These are phyloP conservation scores for Elgaria multicarinata DNA, from an alignment of 2,113 vertebrate genomes.

Conservation along the genomic window DNA sequence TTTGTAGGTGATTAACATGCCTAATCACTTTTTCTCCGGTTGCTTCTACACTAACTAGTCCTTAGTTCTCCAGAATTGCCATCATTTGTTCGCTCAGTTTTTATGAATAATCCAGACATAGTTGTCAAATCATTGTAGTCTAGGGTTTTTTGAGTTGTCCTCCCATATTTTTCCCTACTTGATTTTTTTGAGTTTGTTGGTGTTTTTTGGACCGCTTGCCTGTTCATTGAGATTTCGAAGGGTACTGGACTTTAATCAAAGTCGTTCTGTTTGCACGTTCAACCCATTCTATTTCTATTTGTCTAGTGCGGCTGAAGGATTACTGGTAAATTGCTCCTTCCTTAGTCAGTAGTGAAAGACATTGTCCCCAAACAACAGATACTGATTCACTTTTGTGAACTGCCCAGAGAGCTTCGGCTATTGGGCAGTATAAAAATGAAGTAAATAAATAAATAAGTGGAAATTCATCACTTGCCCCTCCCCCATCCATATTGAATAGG, in stretches of 20 bases:
- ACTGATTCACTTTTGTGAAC: too few relatives aligned
- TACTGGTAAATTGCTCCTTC: background rate
- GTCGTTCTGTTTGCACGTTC: background rate
- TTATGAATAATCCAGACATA: background rate
- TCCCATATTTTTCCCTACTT: background rate
- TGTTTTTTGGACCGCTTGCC: too few relatives aligned
- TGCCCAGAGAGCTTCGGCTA: too few relatives aligned
- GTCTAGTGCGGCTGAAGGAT: background rate
- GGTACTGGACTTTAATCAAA: too few relatives aligned
- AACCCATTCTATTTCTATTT: background rate
- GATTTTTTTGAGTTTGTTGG: background rate
- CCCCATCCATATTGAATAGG: background rate
- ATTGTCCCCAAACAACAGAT: background rate
- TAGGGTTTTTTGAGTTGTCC: background rate
- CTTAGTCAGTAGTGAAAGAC: background rate
- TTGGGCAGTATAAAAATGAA: too few relatives aligned
- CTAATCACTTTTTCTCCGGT: background rate
- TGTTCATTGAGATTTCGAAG: background rate
- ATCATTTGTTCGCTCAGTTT: background rate
- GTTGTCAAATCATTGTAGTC: background rate
- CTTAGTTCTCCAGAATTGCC: background rate
- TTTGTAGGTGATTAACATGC: background rate
- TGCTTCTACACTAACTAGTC: background rate
- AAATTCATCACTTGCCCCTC: background rate
- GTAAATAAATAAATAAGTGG: too few relatives aligned